A percentile compares a stretch with the other conserved stretches of the same genome.
Conservation (phyloP, 2,113 vertebrate species). For the Climacteris rufus region DNA sequence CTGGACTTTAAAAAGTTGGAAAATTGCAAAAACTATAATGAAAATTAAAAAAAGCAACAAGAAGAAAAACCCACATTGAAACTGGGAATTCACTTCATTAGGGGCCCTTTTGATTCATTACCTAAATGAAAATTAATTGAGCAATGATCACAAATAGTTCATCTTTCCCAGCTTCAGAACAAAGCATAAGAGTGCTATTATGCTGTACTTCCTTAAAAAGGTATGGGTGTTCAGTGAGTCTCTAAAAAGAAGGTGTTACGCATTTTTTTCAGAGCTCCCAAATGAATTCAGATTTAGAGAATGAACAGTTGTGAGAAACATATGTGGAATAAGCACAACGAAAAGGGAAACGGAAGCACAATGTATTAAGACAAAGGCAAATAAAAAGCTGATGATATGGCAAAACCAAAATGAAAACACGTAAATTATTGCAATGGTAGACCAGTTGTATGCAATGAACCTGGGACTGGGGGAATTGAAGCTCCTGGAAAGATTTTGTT, state of each 20-base stretch:
- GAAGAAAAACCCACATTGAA: background rate
- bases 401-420: background rate
- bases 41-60: background rate
- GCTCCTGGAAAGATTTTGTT: background rate
- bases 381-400: background rate
- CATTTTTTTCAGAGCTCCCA: background rate
- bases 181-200: background rate
- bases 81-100: background rate
- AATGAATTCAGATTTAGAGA: background rate
- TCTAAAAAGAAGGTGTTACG: background rate
- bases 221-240: background rate
- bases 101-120: background rate
- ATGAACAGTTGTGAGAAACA: background rate
- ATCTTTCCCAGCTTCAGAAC: background rate
- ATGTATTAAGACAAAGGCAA: background rate
- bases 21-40: background rate
- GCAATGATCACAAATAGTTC: background rate
- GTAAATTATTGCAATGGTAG: background rate
- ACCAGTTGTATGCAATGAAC: background rate
- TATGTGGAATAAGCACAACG: fast-evolving
- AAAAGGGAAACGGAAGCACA: background rate
- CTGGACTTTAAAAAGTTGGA: background rate
- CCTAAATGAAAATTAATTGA: background rate
- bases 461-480: background rate
- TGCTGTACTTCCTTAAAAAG: background rate